Base-by-base conservation (phyloP, 2,888 invertebrate genomes). In the Automeris io region DNA sequence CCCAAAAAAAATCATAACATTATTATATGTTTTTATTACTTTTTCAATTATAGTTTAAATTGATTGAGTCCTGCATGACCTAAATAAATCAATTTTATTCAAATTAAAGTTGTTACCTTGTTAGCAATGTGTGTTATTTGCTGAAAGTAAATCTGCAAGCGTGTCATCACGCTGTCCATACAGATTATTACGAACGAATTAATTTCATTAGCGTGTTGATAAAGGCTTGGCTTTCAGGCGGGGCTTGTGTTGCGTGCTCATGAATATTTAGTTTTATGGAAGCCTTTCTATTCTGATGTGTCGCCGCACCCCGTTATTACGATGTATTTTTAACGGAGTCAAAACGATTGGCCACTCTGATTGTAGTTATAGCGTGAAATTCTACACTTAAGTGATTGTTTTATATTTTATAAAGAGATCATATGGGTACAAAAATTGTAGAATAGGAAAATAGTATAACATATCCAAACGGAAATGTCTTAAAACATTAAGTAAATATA, bases 211-310 rank as follows among this genome's bases (percentile, higher is more conserved):
- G 58, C 64, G 60, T 57, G 61, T 48, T 42, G 54, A 56, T 60
- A 70, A 68, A 77, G 79, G 80, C 75, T 77, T 70, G 77, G 72
- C 67, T 54, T 59, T 44, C 50, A 54, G 67, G 70, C 60, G 55
- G 59, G 70, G 75, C 65, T 53, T 45, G 44, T 45, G 56, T 79
- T 62, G 77, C 80, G 78, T 80, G 73, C 66, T 73, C 70, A 79
- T 77, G 76, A 69, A 76, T 77, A 75, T 73, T 69, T 66, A 79
- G 70, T 67, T 68, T 61, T 63, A 57, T 58, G 51, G 51, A 62
- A 68, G 60, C 64, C 61, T 63, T 68, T 69, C 56, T 51, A 61
- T 54, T 54, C 49, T 54, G 53, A 26, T 13, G 45, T 43, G 43
- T 48, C 52, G 61, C 55, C 67, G 47, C 64, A 54, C 61, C 62